Conservation (phyloP, 1,140 invertebrate genomes). For the Dendroctonus valens region DNA sequence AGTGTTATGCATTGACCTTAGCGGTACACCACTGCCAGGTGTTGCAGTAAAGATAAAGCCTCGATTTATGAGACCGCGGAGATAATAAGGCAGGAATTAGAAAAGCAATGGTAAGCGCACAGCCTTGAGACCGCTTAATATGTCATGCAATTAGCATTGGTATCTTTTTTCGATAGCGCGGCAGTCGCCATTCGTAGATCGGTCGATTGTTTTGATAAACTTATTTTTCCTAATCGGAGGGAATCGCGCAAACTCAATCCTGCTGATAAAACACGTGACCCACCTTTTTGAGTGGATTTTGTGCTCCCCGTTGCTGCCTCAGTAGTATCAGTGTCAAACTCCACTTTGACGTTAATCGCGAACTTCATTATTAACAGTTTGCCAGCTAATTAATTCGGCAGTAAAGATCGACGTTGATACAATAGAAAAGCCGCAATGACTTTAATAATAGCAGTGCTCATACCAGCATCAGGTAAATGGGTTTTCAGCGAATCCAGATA, state of each 20-base stretch:
- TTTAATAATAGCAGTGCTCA: slow-evolving; percentile 1
- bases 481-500: slow-evolving; percentile 15
- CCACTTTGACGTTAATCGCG: too few species aligned
- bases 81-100: too few species aligned
- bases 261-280: slow-evolving; percentile 32
- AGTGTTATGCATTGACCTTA: too few species aligned
- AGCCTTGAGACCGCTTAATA: slow-evolving; percentile 22
- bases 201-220: slow-evolving; percentile 32
- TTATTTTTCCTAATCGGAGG: slow-evolving; percentile 7
- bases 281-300: background rate
- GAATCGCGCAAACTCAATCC: slow-evolving; percentile 21
- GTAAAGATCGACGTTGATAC: too few species aligned
- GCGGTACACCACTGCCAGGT: too few species aligned
- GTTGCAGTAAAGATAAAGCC: background rate
- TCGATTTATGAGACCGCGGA: background rate
- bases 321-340: too few species aligned
- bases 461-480: slow-evolving; percentile 26
- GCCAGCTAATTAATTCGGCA: background rate
- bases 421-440: slow-evolving; percentile 4
- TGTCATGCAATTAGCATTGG: slow-evolving; percentile 28
- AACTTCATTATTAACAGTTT: too few species aligned
- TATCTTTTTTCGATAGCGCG: slow-evolving; percentile 30
- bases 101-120: slow-evolving; percentile 2
- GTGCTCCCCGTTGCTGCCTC: background rate
- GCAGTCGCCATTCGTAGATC: slow-evolving; percentile 20